phyloP scores from a whole-genome alignment of 1,140 invertebrate species.

The Sarcophaga bullata region DNA sequence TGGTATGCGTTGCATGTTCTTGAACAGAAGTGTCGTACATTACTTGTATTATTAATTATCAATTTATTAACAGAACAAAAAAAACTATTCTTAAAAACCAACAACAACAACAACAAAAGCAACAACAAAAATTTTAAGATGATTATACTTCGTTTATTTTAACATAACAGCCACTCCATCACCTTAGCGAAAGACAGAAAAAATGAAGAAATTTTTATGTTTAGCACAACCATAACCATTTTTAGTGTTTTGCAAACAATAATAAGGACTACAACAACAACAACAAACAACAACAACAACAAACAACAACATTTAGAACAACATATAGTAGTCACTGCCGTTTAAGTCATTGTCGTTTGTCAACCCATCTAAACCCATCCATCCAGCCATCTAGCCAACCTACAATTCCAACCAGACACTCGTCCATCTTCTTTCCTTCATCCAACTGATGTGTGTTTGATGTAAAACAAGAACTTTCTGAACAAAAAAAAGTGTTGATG shows the following conservation, averaged over 20 bases:
- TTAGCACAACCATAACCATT: slow-evolving; percentile 26
- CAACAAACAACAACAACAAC: not conserved
- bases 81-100: not conserved
- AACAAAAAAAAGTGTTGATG: slow-evolving; percentile 13
- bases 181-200: too few species aligned
- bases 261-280: not conserved
- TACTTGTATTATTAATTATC: slow-evolving; percentile 49
- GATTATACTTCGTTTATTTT: not conserved
- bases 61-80: slow-evolving; percentile 46
- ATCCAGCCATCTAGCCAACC: not conserved
- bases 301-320: not conserved
- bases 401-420: not conserved
- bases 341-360: slow-evolving; percentile 10
- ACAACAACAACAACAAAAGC: not conserved
- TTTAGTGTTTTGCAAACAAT: slow-evolving; percentile 18
- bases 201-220: not conserved
- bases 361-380: slow-evolving; percentile 6
- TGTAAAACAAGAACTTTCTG: slow-evolving; percentile 16
- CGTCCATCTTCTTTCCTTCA: not conserved
- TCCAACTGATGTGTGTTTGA: slow-evolving; percentile 8
- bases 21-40: slow-evolving; percentile 46
- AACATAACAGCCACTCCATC: too few species aligned
- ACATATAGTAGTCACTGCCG: not conserved
- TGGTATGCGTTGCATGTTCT: slow-evolving; percentile 43
- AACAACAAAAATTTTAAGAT: not conserved